Evolutionary conservation across 2,888 invertebrate species (phyloP), one percentile per base, ranked within the genome.

Genomic region (Drosophila robusta): DNA sequence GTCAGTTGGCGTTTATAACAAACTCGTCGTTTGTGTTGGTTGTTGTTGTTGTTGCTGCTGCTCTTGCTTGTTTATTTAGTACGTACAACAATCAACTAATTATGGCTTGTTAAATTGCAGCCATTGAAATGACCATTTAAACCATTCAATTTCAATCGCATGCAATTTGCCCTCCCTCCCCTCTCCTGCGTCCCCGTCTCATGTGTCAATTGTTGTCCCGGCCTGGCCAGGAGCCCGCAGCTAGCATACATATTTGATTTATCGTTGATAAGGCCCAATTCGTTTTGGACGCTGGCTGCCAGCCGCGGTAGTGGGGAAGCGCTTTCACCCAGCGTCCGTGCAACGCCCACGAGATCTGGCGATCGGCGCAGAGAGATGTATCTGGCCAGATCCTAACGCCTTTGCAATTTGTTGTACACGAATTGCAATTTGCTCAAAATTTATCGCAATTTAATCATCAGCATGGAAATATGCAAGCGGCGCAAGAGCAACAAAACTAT

Each of bases 41-140:
- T 55, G 58, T 45, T 62, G 56, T 24, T 67, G 70, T 46, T 77
- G 64, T 32, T 71, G 60, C 12, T 70, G 66, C 16, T 57, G 66
- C 12, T 62, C 52, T 51, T 50, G 70, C 56, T 75, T 76, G 84
- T 86, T 86, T 85, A 86, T 83, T 88, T 87, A 73, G 77, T 78
- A 78, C 77, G 73, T 66, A 78, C 85, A 81, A 78, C 87, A 89
- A 89, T 87, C 85, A 87, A 84, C 89, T 87, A 87, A 87, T 89
- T 89, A 89, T 77, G 85, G 87, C 81, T 87, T 89, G 87, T 87
- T 87, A 89, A 89, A 87, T 84, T 84, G 86, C 87, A 81, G 89
- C 89, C 78, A 89, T 87, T 87, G 87, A 87, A 88, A 82, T 89
- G 87, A 89, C 88, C 89, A 87, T 89, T 89, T 89, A 78, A 80